Evolutionary conservation across 2,888 invertebrate species (phyloP).

Genomic region (Trichacis sp.): DNA sequence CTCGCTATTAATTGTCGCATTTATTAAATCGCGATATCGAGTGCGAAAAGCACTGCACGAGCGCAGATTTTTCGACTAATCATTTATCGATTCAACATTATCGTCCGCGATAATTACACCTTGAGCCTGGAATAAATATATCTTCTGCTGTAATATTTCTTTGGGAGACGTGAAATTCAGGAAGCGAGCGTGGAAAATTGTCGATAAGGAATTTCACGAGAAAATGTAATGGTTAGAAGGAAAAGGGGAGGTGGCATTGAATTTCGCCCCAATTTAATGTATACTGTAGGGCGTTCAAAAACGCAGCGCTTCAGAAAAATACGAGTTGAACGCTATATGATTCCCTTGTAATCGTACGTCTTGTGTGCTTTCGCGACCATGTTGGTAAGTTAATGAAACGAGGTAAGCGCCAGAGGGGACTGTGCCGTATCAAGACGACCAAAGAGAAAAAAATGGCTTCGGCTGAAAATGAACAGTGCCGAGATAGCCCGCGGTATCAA

Average conservation of each 20-base stretch:
- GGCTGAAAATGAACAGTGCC: not conserved
- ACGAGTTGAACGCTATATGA: constrained; percentile 30
- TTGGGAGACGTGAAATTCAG: no score
- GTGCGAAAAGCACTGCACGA: not conserved
- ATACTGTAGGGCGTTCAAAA: not conserved
- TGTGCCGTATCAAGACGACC: constrained; percentile 33
- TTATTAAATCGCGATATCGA: not conserved
- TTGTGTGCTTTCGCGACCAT: constrained; percentile 35
- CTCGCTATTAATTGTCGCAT: not conserved
- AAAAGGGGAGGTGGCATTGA: no score
- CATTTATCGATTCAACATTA: not conserved
- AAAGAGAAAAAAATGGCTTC: constrained; percentile 18
- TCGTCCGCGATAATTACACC: not conserved
- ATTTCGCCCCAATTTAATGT: no score
- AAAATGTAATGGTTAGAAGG: no score
- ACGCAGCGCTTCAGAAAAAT: not conserved
- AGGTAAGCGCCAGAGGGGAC: constrained; percentile 40
- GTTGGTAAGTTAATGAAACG: constrained; percentile 45
- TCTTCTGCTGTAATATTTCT: no score
- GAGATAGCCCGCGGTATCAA: no score
- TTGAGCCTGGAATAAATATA: not conserved
- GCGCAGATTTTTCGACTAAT: not conserved
- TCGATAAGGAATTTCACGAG: no score
- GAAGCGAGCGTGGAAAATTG: no score
- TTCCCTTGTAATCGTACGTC: constrained; percentile 41